Conservation (phyloP, 2,113 vertebrate species). For the Illadopsis cleaveri region DNA sequence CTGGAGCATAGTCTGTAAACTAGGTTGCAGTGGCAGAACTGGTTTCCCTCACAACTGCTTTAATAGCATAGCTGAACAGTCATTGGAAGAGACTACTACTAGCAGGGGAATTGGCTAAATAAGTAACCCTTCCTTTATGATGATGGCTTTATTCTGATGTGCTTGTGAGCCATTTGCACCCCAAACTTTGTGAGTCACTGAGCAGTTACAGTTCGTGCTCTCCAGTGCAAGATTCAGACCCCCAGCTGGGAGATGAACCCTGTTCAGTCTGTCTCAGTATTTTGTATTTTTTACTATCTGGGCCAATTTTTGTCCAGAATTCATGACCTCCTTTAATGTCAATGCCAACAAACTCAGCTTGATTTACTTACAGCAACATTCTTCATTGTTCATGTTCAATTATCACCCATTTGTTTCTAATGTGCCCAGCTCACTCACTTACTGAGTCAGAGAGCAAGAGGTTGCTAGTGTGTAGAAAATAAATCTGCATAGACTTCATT, state of each 20-base stretch:
- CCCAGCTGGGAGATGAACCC: neutral
- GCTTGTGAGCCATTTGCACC: neutral
- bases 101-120: neutral
- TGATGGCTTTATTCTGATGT: neutral
- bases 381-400: conserved; percentile 60
- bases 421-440: conserved; percentile 48
- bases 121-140: neutral
- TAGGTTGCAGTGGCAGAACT: neutral
- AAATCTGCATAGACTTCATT: conserved; percentile 67
- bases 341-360: neutral
- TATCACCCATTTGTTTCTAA: conserved; percentile 51
- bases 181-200: neutral
- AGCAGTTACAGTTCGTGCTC: neutral
- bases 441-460: conserved; percentile 55
- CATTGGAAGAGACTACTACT: neutral
- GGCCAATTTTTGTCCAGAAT: neutral
- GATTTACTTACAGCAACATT: conserved; percentile 33
- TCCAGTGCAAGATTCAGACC: neutral
- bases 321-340: conserved; percentile 36
- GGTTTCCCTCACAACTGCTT: neutral
- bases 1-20: neutral
- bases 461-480: conserved; percentile 52
- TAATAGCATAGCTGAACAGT: neutral
- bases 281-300: neutral
- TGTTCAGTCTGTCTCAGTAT: neutral